phyloP scores from a whole-genome alignment of 1,140 invertebrate genomes.

The Pseudoatta argentina region DNA sequence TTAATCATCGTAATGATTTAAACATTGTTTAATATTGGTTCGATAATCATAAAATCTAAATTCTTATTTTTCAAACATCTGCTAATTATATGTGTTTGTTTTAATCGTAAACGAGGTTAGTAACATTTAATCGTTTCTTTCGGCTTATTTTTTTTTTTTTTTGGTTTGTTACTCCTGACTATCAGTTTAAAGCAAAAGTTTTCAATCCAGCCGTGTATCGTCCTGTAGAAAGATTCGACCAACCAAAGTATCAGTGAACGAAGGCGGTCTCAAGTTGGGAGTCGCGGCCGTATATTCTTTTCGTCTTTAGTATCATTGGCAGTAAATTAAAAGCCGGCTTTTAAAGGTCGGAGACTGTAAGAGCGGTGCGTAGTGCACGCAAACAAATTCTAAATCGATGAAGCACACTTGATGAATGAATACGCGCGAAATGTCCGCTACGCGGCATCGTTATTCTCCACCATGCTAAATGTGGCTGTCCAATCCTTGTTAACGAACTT shows the following conservation, averaged over 20 bases:
- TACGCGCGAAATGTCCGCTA: background rate
- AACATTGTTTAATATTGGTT: background rate
- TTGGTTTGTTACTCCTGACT: background rate
- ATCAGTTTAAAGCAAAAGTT: background rate
- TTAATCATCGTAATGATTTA: background rate
- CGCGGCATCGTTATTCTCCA: conserved; percentile 7
- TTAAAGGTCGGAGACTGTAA: conserved; percentile 72
- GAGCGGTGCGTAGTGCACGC: conserved; percentile 39
- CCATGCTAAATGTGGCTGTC: conserved; percentile 10
- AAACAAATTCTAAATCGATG: conserved; percentile 66
- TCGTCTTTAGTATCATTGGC: conserved; percentile 77
- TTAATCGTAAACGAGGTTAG: background rate
- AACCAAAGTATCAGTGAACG: background rate
- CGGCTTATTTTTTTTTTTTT: background rate
- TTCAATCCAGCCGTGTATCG: background rate
- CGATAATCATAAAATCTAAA: background rate
- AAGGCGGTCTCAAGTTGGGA: conserved; percentile 7
- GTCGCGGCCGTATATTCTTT: conserved; percentile 50
- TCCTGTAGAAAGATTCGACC: conserved; percentile 7
- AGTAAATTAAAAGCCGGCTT: conserved; percentile 73
- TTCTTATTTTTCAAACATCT: background rate
- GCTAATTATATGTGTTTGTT: background rate
- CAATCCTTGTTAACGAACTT: conserved; percentile 35
- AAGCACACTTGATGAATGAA: conserved; percentile 13
- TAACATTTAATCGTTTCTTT: background rate